phyloP scores from a whole-genome alignment of 2,888 invertebrate genomes.

The Lasiommata megera region DNA sequence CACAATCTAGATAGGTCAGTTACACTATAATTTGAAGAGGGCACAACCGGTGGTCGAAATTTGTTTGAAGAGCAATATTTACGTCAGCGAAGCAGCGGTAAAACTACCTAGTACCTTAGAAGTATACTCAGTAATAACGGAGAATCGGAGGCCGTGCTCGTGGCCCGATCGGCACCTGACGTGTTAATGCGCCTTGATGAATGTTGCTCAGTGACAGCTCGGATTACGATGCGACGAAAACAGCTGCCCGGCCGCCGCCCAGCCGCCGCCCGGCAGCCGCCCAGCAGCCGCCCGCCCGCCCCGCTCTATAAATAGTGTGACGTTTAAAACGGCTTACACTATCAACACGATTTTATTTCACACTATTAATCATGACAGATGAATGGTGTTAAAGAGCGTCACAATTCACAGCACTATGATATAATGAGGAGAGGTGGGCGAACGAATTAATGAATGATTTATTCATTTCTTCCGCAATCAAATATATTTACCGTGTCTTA shows the following conservation, averaged over 20 bases:
- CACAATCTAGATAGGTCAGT: too few relatives aligned
- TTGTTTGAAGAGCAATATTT: too few relatives aligned
- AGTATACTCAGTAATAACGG: too few relatives aligned
- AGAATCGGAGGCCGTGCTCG: conserved; percentile 2
- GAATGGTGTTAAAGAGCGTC: not conserved
- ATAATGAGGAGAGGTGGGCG: too few relatives aligned
- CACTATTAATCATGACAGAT: not conserved
- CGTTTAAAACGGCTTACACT: not conserved
- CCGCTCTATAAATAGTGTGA: not conserved
- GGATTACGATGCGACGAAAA: conserved; percentile 40
- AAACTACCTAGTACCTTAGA: too few relatives aligned
- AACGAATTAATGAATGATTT: too few relatives aligned
- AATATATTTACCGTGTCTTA: too few relatives aligned
- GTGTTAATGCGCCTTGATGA: conserved; percentile 65
- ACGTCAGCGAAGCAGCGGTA: too few relatives aligned
- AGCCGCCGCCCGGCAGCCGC: not conserved
- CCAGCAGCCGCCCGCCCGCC: not conserved
- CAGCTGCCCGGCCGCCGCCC: conserved; percentile 21
- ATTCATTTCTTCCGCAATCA: too few relatives aligned
- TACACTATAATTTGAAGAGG: too few relatives aligned
- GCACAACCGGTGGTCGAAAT: too few relatives aligned
- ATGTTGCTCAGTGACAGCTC: conserved; percentile 54
- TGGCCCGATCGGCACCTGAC: conserved; percentile 44
- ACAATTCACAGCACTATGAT: not conserved
- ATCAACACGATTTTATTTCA: not conserved